phyloP scores from a whole-genome alignment of 2,113 vertebrate genomes.

The Corythoichthys intestinalis region DNA sequence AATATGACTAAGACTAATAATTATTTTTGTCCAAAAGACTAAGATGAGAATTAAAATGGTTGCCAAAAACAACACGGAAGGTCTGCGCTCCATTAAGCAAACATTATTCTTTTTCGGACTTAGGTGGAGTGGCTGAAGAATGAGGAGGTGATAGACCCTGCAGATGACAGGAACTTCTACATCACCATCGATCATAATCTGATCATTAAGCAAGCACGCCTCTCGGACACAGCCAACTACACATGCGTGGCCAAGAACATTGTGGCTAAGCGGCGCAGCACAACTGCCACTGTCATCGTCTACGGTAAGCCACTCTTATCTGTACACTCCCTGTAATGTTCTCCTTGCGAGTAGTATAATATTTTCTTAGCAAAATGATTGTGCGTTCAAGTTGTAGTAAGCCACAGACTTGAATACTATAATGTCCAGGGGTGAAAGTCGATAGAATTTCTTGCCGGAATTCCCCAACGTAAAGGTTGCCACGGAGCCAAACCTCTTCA shows the following conservation, averaged over 20 bases:
- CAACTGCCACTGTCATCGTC: constrained; percentile 92
- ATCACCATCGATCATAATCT: constrained; percentile 99
- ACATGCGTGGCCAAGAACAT: constrained; percentile 98
- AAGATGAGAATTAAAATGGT: no score
- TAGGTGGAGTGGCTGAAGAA: constrained; percentile 99
- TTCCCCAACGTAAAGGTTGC: no score
- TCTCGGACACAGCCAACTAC: constrained; percentile 96
- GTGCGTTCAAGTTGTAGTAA: no score
- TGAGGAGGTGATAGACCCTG: constrained; percentile 92
- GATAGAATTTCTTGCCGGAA: no score
- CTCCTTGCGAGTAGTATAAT: no score
- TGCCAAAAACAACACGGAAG: not conserved
- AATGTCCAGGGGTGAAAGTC: no score
- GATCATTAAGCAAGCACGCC: constrained; percentile 97
- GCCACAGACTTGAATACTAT: no score
- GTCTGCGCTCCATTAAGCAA: not conserved
- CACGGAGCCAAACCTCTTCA: no score
- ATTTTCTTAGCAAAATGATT: no score
- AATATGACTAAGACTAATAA: no score
- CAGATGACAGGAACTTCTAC: constrained; percentile 97
- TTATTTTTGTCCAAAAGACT: no score
- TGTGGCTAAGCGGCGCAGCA: constrained; percentile 92
- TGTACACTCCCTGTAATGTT: not conserved
- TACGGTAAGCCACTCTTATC: constrained; percentile 77
- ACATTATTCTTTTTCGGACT: not conserved